Evolutionary conservation across 2,113 vertebrate genomes (phyloP).

Genomic region (Glaucomys volans): DNA sequence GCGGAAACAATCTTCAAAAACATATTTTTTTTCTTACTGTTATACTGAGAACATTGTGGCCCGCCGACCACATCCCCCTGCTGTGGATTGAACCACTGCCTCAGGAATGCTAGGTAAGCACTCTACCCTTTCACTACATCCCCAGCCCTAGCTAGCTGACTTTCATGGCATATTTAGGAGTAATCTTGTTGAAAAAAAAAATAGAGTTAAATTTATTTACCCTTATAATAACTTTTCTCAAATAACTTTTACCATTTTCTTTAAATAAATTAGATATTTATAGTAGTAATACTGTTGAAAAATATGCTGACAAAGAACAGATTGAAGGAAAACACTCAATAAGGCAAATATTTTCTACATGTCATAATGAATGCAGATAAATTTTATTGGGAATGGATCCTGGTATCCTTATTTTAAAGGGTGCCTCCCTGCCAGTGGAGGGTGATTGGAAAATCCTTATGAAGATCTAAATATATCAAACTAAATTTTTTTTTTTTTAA

Average conservation of each 20-base stretch:
- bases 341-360: not conserved
- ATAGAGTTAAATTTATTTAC: constrained; percentile 4
- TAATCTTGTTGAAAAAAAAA: not conserved
- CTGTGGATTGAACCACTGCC: too few species aligned
- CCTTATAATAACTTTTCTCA: not conserved
- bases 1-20: constrained; percentile 21
- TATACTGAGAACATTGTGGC: not conserved
- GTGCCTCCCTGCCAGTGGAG: not conserved
- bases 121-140: too few species aligned
- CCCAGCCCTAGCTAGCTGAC: not conserved
- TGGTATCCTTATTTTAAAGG: not conserved
- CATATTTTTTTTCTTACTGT: not conserved
- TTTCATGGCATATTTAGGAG: not conserved
- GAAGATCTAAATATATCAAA: not conserved
- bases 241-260: constrained; percentile 29
- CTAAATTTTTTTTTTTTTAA: too few species aligned
- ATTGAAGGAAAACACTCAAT: constrained; percentile 7
- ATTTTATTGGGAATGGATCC: not conserved
- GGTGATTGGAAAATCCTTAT: not conserved
- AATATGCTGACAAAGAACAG: not conserved
- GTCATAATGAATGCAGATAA: not conserved
- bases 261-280: constrained; percentile 26
- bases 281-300: constrained; percentile 31
- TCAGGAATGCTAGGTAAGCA: too few species aligned
- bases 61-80: too few species aligned